phyloP scores from a whole-genome alignment of 2,888 invertebrate genomes.

The Caenorhabditis auriculariae region DNA sequence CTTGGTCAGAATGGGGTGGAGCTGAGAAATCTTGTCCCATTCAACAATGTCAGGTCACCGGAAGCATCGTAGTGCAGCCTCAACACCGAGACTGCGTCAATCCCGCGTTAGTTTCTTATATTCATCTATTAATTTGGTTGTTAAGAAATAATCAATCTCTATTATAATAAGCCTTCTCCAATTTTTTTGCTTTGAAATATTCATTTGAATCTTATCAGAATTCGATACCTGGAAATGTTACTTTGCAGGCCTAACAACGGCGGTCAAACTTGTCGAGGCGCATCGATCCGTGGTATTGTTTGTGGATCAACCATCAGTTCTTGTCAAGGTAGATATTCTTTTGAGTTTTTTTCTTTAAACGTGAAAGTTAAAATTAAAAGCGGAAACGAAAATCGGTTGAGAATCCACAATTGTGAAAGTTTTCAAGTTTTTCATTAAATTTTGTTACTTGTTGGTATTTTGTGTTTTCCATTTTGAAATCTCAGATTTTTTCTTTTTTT shows the following conservation, averaged over 20 bases:
- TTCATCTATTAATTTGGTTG: not conserved
- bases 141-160: not conserved
- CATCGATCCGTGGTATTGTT: conserved; percentile 56
- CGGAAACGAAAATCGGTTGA: not conserved
- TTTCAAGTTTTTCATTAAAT: not conserved
- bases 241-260: conserved; percentile 62
- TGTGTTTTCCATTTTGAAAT: no score
- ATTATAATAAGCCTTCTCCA: not conserved
- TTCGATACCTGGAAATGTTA: no score
- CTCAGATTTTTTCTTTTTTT: not conserved
- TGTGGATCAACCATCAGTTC: conserved; percentile 49
- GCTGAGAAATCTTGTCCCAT: conserved; percentile 53
- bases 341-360: no score
- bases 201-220: no score
- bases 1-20: conserved; percentile 61
- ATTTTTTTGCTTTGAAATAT: no score
- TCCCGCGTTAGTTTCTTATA: conserved; percentile 53
- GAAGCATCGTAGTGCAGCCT: conserved; percentile 51
- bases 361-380: no score
- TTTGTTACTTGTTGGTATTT: no score
- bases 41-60: conserved; percentile 58
- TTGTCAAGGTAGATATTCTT: conserved; percentile 8
- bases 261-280: conserved; percentile 54
- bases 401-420: not conserved
- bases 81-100: conserved; percentile 60